Conservation (phyloP, 92 coral and sea anemone genomes). For the Pocillopora meandrina region DNA sequence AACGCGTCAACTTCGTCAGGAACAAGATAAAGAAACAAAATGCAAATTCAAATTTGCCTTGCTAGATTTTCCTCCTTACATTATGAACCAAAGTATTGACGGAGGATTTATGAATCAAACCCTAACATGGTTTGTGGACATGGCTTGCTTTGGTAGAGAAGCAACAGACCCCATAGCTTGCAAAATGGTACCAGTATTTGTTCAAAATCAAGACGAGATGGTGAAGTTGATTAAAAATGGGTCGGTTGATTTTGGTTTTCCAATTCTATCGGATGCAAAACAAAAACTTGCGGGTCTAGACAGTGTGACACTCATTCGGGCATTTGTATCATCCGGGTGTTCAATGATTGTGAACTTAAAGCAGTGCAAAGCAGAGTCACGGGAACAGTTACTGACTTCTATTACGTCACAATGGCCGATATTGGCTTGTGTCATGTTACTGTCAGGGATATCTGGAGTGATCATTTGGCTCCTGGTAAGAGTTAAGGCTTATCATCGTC, state of each 20-base stretch:
- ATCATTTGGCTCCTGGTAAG: constrained; percentile 8
- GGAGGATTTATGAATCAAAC: constrained; percentile 12
- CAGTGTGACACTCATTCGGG: constrained; percentile 25
- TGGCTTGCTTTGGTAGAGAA: not conserved
- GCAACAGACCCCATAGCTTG: not conserved
- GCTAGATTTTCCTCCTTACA: constrained; percentile 39
- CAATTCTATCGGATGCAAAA: constrained; percentile 6
- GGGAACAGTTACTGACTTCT: constrained; percentile 32
- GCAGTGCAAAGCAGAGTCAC: constrained; percentile 27
- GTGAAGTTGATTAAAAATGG: not conserved
- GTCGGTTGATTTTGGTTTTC: constrained; percentile 38
- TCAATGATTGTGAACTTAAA: constrained; percentile 46
- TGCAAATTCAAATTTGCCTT: constrained; percentile 19
- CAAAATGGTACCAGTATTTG: not conserved
- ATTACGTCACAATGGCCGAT: constrained; percentile 45
- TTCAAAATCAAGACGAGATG: constrained; percentile 15
- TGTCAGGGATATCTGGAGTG: constrained; percentile 11
- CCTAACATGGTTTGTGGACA: not conserved
- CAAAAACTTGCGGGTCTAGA: not conserved
- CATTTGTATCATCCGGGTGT: constrained; percentile 31
- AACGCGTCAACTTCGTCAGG: not conserved
- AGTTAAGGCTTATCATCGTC: too few relatives aligned
- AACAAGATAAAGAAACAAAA: not conserved
- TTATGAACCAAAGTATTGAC: constrained; percentile 10
- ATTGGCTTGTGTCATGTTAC: constrained; percentile 22